A percentile compares a stretch with the other conserved stretches of the same genome.
These are phyloP conservation scores for Habropoda laboriosa DNA, from an alignment of 1,140 invertebrate genomes.

Conservation along the genomic window DNA sequence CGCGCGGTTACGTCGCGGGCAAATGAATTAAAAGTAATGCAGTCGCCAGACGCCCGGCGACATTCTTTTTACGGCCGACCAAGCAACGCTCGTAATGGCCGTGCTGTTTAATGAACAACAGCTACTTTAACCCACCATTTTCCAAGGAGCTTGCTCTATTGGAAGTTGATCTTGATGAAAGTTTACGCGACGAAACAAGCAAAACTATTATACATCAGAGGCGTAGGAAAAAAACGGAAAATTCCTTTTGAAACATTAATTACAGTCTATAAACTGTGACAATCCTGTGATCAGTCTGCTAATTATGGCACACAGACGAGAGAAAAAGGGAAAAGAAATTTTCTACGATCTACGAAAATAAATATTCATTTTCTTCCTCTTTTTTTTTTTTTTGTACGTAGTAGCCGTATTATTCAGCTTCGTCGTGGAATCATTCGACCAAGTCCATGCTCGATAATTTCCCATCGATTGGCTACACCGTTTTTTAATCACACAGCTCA, in stretches of 20 bases:
- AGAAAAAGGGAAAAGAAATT: not conserved
- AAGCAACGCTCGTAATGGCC: not conserved
- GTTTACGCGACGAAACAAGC: too few species aligned
- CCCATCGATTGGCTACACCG: not conserved
- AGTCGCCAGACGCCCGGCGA: too few species aligned
- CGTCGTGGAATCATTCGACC: not conserved
- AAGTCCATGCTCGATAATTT: not conserved
- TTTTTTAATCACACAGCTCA: slow-evolving; percentile 4
- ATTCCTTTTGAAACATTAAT: too few species aligned
- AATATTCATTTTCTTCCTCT: not conserved
- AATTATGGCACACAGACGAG: too few species aligned
- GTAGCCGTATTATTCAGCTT: not conserved
- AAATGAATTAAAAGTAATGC: not conserved
- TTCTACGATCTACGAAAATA: not conserved
- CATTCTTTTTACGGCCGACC: not conserved
- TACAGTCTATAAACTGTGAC: too few species aligned
- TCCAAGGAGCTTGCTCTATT: too few species aligned
- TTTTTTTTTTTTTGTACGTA: too few species aligned
- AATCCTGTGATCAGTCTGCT: too few species aligned
- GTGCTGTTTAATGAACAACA: not conserved
- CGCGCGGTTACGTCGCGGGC: not conserved
- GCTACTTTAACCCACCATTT: too few species aligned
- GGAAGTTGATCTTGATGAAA: too few species aligned
- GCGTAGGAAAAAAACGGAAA: too few species aligned
- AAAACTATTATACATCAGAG: not conserved